Conservation (phyloP, 2,888 invertebrate species). For the Pristionchus mayeri region DNA sequence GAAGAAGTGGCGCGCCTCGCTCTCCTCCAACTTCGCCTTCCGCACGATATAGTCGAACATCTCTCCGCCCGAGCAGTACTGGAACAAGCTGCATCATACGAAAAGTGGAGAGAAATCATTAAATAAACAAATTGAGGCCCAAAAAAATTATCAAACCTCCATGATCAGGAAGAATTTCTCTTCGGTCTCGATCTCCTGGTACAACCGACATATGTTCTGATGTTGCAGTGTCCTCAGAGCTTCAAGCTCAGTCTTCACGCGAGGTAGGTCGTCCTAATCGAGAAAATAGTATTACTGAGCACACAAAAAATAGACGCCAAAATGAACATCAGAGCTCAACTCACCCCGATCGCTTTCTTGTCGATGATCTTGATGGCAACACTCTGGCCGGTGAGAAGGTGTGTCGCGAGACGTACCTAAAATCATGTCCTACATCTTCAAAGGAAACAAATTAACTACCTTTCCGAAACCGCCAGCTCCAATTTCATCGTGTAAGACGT, state of each 20-base stretch:
- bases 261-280: slow-evolving; percentile 84
- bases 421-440: background rate
- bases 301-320: no score
- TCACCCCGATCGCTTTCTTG: slow-evolving; percentile 83
- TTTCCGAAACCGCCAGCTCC: slow-evolving; percentile 84
- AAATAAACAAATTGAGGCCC: slow-evolving; percentile 16
- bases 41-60: slow-evolving; percentile 89
- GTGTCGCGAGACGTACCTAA: slow-evolving; percentile 84
- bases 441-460: slow-evolving; percentile 57
- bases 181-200: slow-evolving; percentile 86
- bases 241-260: slow-evolving; percentile 85
- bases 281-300: background rate
- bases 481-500: slow-evolving; percentile 68
- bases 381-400: slow-evolving; percentile 86
- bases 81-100: slow-evolving; percentile 59
- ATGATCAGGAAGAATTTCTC: slow-evolving; percentile 86
- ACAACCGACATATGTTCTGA: slow-evolving; percentile 82
- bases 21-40: slow-evolving; percentile 83
- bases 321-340: slow-evolving; percentile 56
- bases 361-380: slow-evolving; percentile 89
- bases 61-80: slow-evolving; percentile 88
- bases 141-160: slow-evolving; percentile 79
- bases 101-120: background rate
- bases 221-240: slow-evolving; percentile 79
- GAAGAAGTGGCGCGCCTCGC: slow-evolving; percentile 83